A percentile compares a stretch with the other conserved stretches of the same genome.
phyloP scores from a whole-genome alignment of 2,888 invertebrate genomes.

The Ecliptopera silaceata region DNA sequence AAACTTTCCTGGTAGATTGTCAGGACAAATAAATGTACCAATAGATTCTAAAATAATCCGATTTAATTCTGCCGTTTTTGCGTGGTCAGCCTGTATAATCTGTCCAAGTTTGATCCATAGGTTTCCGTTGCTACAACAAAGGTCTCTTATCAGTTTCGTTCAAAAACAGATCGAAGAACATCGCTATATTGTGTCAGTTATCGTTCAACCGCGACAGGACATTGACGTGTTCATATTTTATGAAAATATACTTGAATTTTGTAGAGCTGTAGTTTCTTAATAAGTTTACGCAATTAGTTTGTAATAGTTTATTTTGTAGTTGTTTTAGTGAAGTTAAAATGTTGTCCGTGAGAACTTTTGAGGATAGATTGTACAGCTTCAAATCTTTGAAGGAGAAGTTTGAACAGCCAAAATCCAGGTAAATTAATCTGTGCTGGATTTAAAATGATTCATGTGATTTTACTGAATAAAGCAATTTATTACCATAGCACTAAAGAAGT shows the following conservation, averaged over 20 bases:
- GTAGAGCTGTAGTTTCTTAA: slow-evolving; percentile 19
- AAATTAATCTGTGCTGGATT: slow-evolving; percentile 31
- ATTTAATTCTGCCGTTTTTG: no score
- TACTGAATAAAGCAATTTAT: no score
- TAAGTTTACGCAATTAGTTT: slow-evolving; percentile 12
- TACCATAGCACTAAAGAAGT: no score
- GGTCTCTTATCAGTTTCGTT: slow-evolving; percentile 34
- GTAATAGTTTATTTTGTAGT: slow-evolving; percentile 22
- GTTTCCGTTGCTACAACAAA: slow-evolving; percentile 25
- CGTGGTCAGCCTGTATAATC: background rate
- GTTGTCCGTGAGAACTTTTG: slow-evolving; percentile 61
- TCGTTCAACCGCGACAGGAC: slow-evolving; percentile 32
- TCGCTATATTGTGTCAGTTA: slow-evolving; percentile 37
- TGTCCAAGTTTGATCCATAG: slow-evolving; percentile 16
- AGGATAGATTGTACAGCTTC: slow-evolving; percentile 69
- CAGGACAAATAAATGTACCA: no score
- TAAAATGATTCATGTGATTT: no score
- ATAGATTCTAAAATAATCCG: no score
- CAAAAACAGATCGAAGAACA: slow-evolving; percentile 22
- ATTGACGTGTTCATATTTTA: slow-evolving; percentile 20
- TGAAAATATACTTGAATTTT: slow-evolving; percentile 25
- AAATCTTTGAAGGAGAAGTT: slow-evolving; percentile 71
- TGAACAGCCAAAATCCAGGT: slow-evolving; percentile 67
- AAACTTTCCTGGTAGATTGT: no score
- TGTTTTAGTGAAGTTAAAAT: slow-evolving; percentile 50